Evolutionary conservation across 2,113 vertebrate genomes (phyloP), one percentile per base, ranked within the genome.

Genomic region (Misgurnus anguillicaudatus): DNA sequence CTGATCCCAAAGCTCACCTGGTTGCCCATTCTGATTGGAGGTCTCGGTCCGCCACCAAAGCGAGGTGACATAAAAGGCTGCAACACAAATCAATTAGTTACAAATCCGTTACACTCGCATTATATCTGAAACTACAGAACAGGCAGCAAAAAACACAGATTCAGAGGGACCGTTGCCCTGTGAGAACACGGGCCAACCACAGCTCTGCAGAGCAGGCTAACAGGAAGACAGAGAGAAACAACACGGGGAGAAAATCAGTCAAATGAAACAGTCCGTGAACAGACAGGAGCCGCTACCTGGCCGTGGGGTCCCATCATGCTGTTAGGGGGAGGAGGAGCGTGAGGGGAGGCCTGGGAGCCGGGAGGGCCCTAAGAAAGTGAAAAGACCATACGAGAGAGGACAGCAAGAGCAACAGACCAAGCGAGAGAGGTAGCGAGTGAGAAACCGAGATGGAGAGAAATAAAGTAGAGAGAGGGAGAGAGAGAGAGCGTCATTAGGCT

Each of bases 281-380:
- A 39, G 68, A 67, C 39, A 41, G 62, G 77, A 16, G 39, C 41
- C 8, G 45, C 95, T 98, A 99, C 98, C 97, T 99, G 98, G 94
- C 96, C 96, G 92, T 99, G 98, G 88, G 97, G 96, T 94, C 98
- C 98, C 98, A 99, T 99, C 97, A 99, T 99, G 95, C 94, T 97
- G 95, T 97, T 99, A 94, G 97, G 95, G 95, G 97, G 97, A 94
- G 97, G 95, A 93, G 97, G 96, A 93, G 97, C 95, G 93, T 99
- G 98, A 94, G 97, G 97, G 92, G 97, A 99, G 91, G 96, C 96
- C 94, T 99, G 97, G 92, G 97, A 98, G 93, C 97, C 97, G 90
- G 97, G 95, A 90, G 96, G 96, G 94, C 96, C 97, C 97, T 98
- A 93, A 93, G 92, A 94, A 94, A 91, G 92, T 90, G 91, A 90